Conservation (phyloP, 1,140 invertebrate genomes). For the Chelonus insularis region DNA sequence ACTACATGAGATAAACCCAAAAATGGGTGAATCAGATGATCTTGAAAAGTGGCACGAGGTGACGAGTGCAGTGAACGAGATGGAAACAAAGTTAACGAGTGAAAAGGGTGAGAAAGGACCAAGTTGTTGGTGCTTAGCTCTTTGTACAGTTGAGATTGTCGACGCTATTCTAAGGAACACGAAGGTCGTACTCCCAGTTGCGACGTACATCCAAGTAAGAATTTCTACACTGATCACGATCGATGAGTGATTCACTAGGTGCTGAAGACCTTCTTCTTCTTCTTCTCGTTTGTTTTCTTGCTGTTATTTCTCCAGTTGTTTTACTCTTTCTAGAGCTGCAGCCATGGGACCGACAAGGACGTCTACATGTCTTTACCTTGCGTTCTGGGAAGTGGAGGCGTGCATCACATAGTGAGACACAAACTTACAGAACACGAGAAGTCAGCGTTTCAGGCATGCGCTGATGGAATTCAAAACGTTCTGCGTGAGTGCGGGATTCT, state of each 20-base stretch:
- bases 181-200: conserved; percentile 61
- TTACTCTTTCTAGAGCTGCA: conserved; percentile 39
- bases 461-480: conserved; percentile 53
- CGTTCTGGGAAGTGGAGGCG: conserved; percentile 63
- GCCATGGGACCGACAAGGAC: conserved; percentile 64
- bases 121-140: conserved; percentile 61
- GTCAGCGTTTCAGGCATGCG: conserved; percentile 57
- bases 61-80: conserved; percentile 63
- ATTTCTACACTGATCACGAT: conserved; percentile 17
- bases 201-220: conserved; percentile 62
- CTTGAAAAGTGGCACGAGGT: conserved; percentile 64
- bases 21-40: conserved; percentile 60
- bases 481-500: conserved; percentile 48
- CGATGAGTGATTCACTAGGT: conserved; percentile 21
- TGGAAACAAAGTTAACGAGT: conserved; percentile 60
- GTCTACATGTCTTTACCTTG: conserved; percentile 67
- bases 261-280: neutral
- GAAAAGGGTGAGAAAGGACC: conserved; percentile 59
- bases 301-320: neutral
- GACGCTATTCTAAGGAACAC: conserved; percentile 63
- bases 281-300: conserved; percentile 6
- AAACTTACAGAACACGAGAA: conserved; percentile 61
- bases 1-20: conserved; percentile 62
- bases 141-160: conserved; percentile 62
- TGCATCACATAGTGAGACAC: conserved; percentile 63